Evolutionary conservation across 2,888 invertebrate genomes (phyloP), one percentile per base, ranked within the genome.

Genomic region (Athripsodes cinereus): DNA sequence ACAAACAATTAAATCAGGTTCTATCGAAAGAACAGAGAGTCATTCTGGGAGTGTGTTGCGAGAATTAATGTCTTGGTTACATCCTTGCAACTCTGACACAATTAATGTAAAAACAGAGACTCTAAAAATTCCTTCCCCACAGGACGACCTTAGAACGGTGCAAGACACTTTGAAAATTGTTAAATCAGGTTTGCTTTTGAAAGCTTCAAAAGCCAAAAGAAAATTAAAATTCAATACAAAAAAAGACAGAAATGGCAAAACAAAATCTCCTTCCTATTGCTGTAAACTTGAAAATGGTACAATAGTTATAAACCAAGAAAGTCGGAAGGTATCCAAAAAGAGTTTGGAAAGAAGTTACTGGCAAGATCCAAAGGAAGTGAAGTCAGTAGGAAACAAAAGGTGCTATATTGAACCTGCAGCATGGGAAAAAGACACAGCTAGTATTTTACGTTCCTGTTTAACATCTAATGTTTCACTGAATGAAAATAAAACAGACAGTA

Each of bases 61-160:
- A 26, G 86, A 87, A 65, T 76, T 87, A 60, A 82, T 87, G 52
- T 81, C 84, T 31, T 85, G 86, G 75, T 68, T 87, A 31, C 83
- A 86, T 66, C 81, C 81, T 16, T 79, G 73, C 59, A 22, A 21
- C 16, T n/a, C 50, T 26, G 22, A 26, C 5, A 50, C 76, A 58
- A 72, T 67, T 1, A 68, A 72, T 19, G 20, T 34, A 5, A 72
- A 70, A 11, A 35, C 10, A 16, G 52, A 52, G 5, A 2, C 31
- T 21, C 21, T 55, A 44, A 47, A 53, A 18, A 47, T 58, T 19
- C 55, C 58, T 8, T 49, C 40, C 26, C 58, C 53, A 52, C 46
- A 48, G 16, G 21, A 48, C 2, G 48, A 53, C 8, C 16, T 76
- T 0, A 69, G 75, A 13, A 74, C 73, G 75, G 78, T 79, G 76